Base-by-base conservation (phyloP, 2,113 vertebrate species). In the Origma solitaria region DNA sequence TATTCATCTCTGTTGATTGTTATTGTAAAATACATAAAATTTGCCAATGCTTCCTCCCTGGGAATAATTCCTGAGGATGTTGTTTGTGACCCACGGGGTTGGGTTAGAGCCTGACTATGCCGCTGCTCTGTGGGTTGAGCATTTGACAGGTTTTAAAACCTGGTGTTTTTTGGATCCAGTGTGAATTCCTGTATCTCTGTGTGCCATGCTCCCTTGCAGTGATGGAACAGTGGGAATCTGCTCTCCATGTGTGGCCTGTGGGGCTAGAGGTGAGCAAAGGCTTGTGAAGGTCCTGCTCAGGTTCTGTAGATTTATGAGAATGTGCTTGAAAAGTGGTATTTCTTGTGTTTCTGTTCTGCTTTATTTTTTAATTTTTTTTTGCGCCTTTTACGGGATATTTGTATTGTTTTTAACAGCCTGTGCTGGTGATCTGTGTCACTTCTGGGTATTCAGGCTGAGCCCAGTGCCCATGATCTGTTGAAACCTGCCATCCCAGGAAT, bases 401-500 rank as follows among this genome's bases (percentile, higher is more conserved):
- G 49, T 25, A 1, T 56, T 61, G n/a, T 38, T 69, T 57, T 71
- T 40, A 58, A 7, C 25, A 58, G n/a, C 20, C 40, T 11, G 3
- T 56, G 35, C 37, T 54, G 61, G 78, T 91, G 51, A 56, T 76
- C 6, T 35, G 1, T 64, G 8, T 25, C 45, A 22, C 30, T 90
- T 49, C 15, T 42, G 90, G 51, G 62, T 88, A 62, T 69, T 57
- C 15, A 71, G 65, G 19, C 60, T 71, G 50, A 91, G 68, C 62
- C 45, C 15, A 24, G 31, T 38, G 71, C 78, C 12, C 51, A 10
- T 6, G 54, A 60, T 56, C 86, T 72, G 53, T 37, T 85, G 62
- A 69, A 95, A 96, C 73, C 27, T 5, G 0, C 71, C 16, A 22
- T 92, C 88, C 92, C 66, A 91, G 92, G 96, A 93, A 88, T 96